A percentile compares a stretch with the other conserved stretches of the same genome.
phyloP scores from a whole-genome alignment of 1,140 invertebrate genomes.

The Mesaphorura yosii region DNA sequence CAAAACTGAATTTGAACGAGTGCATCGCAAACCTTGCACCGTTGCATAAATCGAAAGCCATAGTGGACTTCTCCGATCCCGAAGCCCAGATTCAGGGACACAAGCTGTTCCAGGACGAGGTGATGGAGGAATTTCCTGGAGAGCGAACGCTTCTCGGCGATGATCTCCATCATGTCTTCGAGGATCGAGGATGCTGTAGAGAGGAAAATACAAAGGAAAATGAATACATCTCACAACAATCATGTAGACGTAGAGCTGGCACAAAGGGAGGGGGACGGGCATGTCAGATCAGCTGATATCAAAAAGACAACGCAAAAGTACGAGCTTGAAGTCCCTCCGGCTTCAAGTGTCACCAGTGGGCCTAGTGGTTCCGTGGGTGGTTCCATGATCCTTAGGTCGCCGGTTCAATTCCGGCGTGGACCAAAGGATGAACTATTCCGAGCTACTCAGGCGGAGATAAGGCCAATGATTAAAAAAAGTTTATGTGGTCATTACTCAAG shows the following conservation, averaged over 20 bases:
- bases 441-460: no score
- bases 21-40: conserved; percentile 32
- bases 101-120: conserved; percentile 30
- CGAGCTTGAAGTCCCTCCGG: no score
- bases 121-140: conserved; percentile 30
- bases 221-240: background rate
- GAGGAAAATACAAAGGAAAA: background rate
- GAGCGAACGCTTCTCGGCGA: conserved; percentile 22
- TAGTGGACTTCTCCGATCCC: conserved; percentile 31
- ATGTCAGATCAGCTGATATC: background rate
- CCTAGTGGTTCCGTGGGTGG: no score
- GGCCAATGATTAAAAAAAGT: no score
- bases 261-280: background rate
- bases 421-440: no score
- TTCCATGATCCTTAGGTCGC: no score
- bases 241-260: background rate
- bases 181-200: conserved; percentile 29
- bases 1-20: background rate
- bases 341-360: no score
- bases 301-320: no score
- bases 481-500: no score
- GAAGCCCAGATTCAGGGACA: conserved; percentile 26
- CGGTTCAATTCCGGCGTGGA: no score
- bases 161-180: conserved; percentile 31
- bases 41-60: conserved; percentile 31